Conservation (phyloP, 1,140 invertebrate genomes). For the Diuraphis noxia region DNA sequence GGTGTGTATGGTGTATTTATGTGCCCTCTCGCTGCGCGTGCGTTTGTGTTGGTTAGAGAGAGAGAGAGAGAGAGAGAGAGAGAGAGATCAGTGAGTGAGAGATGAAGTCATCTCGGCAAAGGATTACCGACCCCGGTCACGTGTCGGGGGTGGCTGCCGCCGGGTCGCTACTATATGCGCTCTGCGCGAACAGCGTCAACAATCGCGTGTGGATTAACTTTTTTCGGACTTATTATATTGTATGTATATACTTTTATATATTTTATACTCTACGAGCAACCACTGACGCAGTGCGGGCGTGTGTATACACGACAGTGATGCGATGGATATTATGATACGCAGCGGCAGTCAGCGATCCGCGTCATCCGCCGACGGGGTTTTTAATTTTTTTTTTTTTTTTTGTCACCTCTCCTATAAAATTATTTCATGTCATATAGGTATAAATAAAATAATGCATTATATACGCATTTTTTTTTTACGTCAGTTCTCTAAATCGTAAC, state of each 20-base stretch:
- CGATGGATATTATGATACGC: not conserved
- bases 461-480: too few relatives aligned
- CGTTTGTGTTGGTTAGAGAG: not conserved
- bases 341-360: not conserved
- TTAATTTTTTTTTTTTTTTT: too few relatives aligned
- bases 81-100: not conserved
- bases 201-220: slow-evolving; percentile 50
- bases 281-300: not conserved
- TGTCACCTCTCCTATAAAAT: not conserved
- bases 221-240: slow-evolving; percentile 22
- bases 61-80: not conserved
- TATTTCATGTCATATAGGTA: not conserved
- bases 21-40: not conserved
- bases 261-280: not conserved
- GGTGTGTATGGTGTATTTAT: slow-evolving; percentile 6
- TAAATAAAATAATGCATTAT: not conserved
- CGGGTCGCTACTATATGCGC: not conserved
- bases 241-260: not conserved
- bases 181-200: slow-evolving; percentile 30
- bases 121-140: slow-evolving; percentile 48
- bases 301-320: not conserved
- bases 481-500: too few relatives aligned
- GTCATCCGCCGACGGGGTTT: not conserved
- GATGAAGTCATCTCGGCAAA: slow-evolving; percentile 49
- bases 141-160: slow-evolving; percentile 37